Conservation (phyloP, 2,888 invertebrate species). For the Pogonocherus hispidulus region DNA sequence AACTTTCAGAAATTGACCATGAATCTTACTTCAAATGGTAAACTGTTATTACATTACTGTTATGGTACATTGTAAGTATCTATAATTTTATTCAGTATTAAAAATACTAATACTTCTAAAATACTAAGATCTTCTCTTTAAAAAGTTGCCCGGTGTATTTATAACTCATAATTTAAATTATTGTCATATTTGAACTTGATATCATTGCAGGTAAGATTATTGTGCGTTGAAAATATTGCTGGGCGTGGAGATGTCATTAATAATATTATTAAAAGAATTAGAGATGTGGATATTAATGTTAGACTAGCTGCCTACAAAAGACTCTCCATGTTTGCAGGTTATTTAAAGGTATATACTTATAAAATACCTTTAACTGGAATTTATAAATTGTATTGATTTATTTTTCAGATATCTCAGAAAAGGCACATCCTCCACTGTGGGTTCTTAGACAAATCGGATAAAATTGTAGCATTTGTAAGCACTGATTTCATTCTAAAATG, state of each 20-base stretch:
- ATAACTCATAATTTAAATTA: conserved; percentile 10
- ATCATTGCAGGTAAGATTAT: conserved; percentile 70
- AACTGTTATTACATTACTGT: no score
- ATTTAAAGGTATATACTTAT: conserved; percentile 51
- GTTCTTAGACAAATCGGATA: conserved; percentile 74
- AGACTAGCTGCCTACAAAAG: conserved; percentile 73
- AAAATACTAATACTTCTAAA: no score
- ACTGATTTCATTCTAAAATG: conserved; percentile 78
- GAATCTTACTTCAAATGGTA: no score
- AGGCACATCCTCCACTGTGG: conserved; percentile 75
- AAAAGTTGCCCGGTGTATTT: neutral
- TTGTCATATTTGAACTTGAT: no score
- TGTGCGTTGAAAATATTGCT: conserved; percentile 81
- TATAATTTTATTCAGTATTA: no score
- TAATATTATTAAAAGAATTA: conserved; percentile 78
- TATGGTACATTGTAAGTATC: no score
- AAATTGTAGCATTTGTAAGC: conserved; percentile 68
- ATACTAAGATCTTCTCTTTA: no score
- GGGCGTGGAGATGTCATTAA: conserved; percentile 79
- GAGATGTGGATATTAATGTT: conserved; percentile 85
- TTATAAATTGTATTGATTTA: neutral
- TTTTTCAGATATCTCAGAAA: conserved; percentile 75
- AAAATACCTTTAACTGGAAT: neutral
- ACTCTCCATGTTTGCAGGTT: conserved; percentile 49
- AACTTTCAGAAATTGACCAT: no score